Base-by-base conservation (phyloP, 2,113 vertebrate genomes). In the Porphyrio hochstetteri region DNA sequence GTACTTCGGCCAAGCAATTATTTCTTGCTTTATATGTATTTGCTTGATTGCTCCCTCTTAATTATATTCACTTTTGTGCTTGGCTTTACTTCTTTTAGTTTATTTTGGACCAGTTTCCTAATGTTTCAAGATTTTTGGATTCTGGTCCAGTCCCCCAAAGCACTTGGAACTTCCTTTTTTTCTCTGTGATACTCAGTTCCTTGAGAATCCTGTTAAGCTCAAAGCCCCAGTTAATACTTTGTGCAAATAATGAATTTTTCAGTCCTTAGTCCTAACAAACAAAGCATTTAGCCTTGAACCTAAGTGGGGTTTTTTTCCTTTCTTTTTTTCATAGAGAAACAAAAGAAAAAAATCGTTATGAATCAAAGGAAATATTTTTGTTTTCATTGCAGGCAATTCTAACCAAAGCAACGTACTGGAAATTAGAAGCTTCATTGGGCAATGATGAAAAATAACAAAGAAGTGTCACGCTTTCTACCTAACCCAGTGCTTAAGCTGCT, bases 231-330 rank as follows among this genome's bases (percentile, higher is more conserved):
- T 94, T 95, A 95, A 95, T 95, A 80, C 82, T 61, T 95, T 80
- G 31, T 88, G 50, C 79, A 95, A 96, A 95, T 87, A 96, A 87
- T 42, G 33, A 75, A 2, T 42, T 82, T 94, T 82, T 70, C 50
- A 52, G 13, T 64, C 82, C 78, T 76, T 79, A 71, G 35, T 82
- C 48, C 75, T 80, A 87, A 61, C 61, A 94, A 95, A 84, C 27
- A 69, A 63, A 93, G 70, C 38, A 79, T 82, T 86, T 84, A 72
- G 23, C 23, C 53, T 87, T 82, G 61, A 94, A 71, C 23, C 2
- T 52, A 67, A 50, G 8, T 46, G n/a, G 7, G n/a, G 7, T 40
- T 60, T 50, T n/a, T 81, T 80, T 29, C 20, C 46, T 48, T 36
- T 19, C 17, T n/a, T n/a, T 65, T 82, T 74, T 53, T 59, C 35